These are phyloP conservation scores for Schmidtea mediterranea DNA, from an alignment of 1,140 invertebrate genomes.

Conservation along the genomic window DNA sequence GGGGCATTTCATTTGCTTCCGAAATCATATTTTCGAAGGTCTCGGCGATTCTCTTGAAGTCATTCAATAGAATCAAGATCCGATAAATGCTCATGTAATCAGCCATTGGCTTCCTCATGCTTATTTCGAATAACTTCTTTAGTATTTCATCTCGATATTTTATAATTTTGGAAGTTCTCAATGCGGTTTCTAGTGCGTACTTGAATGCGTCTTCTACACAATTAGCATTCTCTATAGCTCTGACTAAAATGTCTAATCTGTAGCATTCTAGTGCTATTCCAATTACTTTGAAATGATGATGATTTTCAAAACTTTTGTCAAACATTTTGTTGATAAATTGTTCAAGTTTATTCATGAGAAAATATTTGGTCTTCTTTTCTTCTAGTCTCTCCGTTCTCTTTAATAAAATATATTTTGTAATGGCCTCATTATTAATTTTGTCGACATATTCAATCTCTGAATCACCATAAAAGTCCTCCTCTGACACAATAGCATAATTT, in stretches of 20 bases:
- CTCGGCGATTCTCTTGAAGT: constrained; percentile 60
- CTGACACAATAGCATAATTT: constrained; percentile 68
- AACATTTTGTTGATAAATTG: constrained; percentile 89
- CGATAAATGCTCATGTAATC: constrained; percentile 76
- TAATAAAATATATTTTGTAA: constrained; percentile 9
- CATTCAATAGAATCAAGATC: constrained; percentile 78
- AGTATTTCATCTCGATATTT: constrained; percentile 66
- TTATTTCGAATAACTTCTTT: constrained; percentile 57
- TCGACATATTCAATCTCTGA: constrained; percentile 74
- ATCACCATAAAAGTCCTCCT: constrained; percentile 71
- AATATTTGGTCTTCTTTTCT: no score
- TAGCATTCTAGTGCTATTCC: constrained; percentile 76
- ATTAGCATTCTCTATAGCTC: constrained; percentile 35
- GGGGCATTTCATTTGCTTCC: constrained; percentile 37
- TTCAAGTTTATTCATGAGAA: constrained; percentile 38
- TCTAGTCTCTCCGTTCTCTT: no score
- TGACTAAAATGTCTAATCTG: constrained; percentile 76
- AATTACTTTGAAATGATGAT: constrained; percentile 52
- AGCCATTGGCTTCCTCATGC: constrained; percentile 44
- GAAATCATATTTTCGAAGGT: constrained; percentile 60
- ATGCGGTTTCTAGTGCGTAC: constrained; percentile 75
- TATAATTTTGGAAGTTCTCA: constrained; percentile 73
- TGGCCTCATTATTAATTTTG: constrained; percentile 49
- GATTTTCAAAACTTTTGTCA: constrained; percentile 66
- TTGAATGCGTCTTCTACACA: constrained; percentile 43